Evolutionary conservation across 2,888 invertebrate genomes (phyloP), one percentile per base, ranked within the genome.

Genomic region (Drosophila pullipes): DNA sequence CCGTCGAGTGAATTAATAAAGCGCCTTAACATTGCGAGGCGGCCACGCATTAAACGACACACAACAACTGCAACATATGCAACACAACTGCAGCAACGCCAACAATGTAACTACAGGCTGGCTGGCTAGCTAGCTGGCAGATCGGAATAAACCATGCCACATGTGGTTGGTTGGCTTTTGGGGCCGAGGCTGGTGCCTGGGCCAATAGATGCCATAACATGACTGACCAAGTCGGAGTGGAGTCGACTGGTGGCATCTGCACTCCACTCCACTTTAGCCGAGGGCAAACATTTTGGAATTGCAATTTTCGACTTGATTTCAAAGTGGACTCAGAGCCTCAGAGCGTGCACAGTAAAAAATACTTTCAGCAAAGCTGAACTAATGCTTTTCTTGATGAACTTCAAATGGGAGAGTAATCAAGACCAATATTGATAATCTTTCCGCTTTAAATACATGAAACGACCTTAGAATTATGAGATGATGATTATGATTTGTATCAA

Each of bases 291-390:
- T 90, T 87, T 89, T 89, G 87, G 89, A 87, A 87, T 87, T 87
- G 91, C 91, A 90, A 87, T 87, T 87, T 87, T 90, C 91, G 85
- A 87, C 91, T 87, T 90, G 83, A 84, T 89, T 87, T 89, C 89
- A 76, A 86, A 84, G 78, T 77, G 72, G 80, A 73, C 87, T 69
- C 68, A 74, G 66, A 75, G 75, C 65, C 61, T 64, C 39, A 31
- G 13, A 58, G 58, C 44, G 18, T 58, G 31, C 47, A 58, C 58
- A 4, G 44, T 31, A 4, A 22, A 11, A 44, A 58, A 58, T n/a
- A 25, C 16, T 25, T n/a, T 41, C 5, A n/a, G 2, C 11, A 5
- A n/a, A 44, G 0, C 1, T 39, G 3, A 39, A 6, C 39, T 3
- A 11, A 25, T 47, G 16, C 22, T 22, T 47, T 22, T 22, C 44